Percentiles rank a stretch among this genome's conserved stretches.
phyloP scores from a whole-genome alignment of 2,113 vertebrate genomes.

The Brachypodius melanocephalos region DNA sequence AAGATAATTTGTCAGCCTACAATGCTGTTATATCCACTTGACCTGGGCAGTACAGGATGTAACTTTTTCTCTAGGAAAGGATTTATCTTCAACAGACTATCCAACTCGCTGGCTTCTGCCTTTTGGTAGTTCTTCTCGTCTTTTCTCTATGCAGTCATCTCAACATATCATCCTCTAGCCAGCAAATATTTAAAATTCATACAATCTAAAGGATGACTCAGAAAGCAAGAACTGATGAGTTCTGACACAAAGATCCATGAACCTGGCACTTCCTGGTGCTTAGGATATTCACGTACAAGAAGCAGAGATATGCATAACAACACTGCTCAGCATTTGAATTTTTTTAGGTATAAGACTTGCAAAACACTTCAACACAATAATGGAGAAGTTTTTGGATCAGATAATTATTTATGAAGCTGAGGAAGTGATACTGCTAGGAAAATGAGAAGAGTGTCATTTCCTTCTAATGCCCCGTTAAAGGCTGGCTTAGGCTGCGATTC shows the following conservation, averaged over 20 bases:
- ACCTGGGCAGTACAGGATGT: constrained; percentile 39
- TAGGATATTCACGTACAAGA: not conserved
- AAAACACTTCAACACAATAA: not conserved
- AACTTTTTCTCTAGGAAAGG: constrained; percentile 47
- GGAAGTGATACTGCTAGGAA: not conserved
- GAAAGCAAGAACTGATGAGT: not conserved
- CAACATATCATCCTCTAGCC: not conserved
- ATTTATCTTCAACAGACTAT: constrained; percentile 12
- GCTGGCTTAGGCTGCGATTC: not conserved
- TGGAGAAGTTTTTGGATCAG: not conserved
- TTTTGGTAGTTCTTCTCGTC: not conserved
- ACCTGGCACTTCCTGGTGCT: not conserved
- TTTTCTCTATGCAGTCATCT: not conserved
- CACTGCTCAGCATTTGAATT: not conserved
- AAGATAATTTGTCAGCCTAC: constrained; percentile 54
- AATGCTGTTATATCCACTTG: constrained; percentile 37
- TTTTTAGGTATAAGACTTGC: not conserved
- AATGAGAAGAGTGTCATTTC: not conserved
- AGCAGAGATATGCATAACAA: not conserved
- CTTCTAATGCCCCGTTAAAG: not conserved
- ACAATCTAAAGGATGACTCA: not conserved
- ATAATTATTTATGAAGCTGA: not conserved
- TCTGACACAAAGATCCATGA: not conserved
- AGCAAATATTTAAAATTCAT: not conserved
- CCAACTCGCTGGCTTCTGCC: not conserved